phyloP scores from a whole-genome alignment of 1,140 invertebrate species.

The Rhynchophorus ferrugineus region DNA sequence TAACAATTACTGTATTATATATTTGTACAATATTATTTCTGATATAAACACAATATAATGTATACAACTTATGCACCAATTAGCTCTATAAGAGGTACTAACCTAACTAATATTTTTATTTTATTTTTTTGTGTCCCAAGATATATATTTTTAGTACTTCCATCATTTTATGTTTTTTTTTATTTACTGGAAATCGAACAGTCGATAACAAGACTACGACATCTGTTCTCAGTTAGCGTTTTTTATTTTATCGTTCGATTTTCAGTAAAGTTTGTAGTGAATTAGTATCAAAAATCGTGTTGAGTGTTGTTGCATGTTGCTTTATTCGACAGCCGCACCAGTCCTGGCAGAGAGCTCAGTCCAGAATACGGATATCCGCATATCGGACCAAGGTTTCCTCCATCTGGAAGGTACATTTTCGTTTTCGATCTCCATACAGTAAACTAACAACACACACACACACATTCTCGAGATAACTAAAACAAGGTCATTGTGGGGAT shows the following conservation, averaged over 20 bases:
- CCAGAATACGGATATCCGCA: slow-evolving; percentile 74
- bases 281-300: slow-evolving; percentile 36
- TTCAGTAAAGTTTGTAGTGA: neutral
- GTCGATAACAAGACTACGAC: neutral
- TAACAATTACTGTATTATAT: too few species aligned
- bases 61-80: too few species aligned
- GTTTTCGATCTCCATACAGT: slow-evolving; percentile 6
- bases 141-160: neutral
- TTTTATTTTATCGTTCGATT: neutral
- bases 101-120: too few species aligned
- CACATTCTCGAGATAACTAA: too few species aligned
- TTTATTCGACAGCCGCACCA: slow-evolving; percentile 63
- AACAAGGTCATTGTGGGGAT: too few species aligned
- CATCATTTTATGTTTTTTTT: neutral
- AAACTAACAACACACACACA: slow-evolving; percentile 9
- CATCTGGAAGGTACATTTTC: slow-evolving; percentile 40
- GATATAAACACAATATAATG: too few species aligned
- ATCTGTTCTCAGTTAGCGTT: neutral
- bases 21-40: too few species aligned
- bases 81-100: too few species aligned
- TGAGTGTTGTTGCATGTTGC: slow-evolving; percentile 47
- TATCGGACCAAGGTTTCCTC: slow-evolving; percentile 79
- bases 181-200: neutral
- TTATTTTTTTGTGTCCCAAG: neutral
- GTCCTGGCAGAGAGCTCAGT: slow-evolving; percentile 67